These are phyloP conservation scores for Platypus cylindrus DNA, from an alignment of 2,888 invertebrate species.

Conservation along the genomic window DNA sequence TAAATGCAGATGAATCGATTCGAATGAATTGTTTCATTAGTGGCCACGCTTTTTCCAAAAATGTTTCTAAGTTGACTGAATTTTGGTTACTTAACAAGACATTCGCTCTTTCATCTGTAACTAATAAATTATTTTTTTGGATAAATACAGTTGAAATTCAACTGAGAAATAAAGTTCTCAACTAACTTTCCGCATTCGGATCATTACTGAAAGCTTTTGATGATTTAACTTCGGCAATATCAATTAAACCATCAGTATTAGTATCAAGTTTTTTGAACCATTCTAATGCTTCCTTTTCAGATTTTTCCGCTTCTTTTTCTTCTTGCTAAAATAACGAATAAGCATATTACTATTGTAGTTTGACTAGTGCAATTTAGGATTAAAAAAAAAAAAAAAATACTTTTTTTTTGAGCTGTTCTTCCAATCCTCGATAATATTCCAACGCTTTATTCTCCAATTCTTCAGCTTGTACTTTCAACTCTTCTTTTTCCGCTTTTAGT, in stretches of 20 bases:
- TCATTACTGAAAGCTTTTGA: conserved; percentile 77
- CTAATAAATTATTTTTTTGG: conserved; percentile 31
- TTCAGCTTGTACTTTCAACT: conserved; percentile 58
- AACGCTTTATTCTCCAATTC: conserved; percentile 61
- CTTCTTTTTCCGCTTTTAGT: conserved; percentile 64
- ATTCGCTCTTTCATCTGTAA: conserved; percentile 76
- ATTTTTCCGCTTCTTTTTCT: conserved; percentile 44
- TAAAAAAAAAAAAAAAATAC: no score
- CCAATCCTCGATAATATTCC: conserved; percentile 59
- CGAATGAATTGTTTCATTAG: conserved; percentile 66
- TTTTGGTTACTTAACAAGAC: conserved; percentile 58
- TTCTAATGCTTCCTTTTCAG: conserved; percentile 51
- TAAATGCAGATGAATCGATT: conserved; percentile 60
- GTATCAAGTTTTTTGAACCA: conserved; percentile 70
- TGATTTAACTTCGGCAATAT: conserved; percentile 54
- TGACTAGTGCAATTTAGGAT: no score
- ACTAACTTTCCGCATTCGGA: conserved; percentile 56
- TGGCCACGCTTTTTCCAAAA: conserved; percentile 59
- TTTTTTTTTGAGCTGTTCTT: conserved; percentile 48
- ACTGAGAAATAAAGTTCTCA: background rate
- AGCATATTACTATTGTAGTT: no score
- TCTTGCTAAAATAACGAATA: conserved; percentile 34
- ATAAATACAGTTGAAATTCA: background rate
- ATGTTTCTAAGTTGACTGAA: conserved; percentile 54
- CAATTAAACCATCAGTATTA: conserved; percentile 65